Base-by-base conservation (phyloP, 2,888 invertebrate genomes). In the Cataglyphis rosenhaueri region DNA sequence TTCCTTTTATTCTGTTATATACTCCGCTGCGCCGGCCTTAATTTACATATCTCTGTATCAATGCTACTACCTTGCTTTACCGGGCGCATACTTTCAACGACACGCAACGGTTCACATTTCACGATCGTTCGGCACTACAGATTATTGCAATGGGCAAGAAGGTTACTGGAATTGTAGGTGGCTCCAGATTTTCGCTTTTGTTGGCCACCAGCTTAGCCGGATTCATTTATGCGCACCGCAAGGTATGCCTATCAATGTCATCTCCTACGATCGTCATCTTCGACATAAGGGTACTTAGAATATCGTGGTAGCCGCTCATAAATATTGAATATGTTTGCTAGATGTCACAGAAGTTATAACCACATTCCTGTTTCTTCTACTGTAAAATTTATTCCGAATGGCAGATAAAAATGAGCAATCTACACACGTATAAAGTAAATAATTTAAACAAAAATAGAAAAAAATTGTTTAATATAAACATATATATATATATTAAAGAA, bases 31-130 rank as follows among this genome's bases (percentile, higher is more conserved):
- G 87, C 74, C 85, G 84, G 75, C 57, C 87, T 84, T 88, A 84
- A 91, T 91, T 91, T 91, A 92, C 91, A 92, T 91, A 91, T 91
- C 91, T 91, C 85, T 87, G 87, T 91, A 91, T 92, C 91, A 87
- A 91, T 90, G 91, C 91, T 89, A 85, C 89, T 86, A 86, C 86
- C 89, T 90, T 75, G 87, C 84, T 87, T 84, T 81, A 84, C 86
- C 62, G 66, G 84, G 62, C 86, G 85, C 86, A 87, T 90, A 86
- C 86, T 90, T 90, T 91, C 86, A 86, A 73, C 82, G 78, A 79
- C 74, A 65, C 44, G 61, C 90, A 85, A 86, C 85, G 89, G 86
- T 91, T 91, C 89, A 87, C 90, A 86, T 91, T 86, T 90, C 86
- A 87, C 74, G 83, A 89, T 85, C 76, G 71, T 62, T 44, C 55